Evolutionary conservation across 1,140 invertebrate genomes (phyloP), one percentile per base, ranked within the genome.

Genomic region (Maconellicoccus hirsutus): DNA sequence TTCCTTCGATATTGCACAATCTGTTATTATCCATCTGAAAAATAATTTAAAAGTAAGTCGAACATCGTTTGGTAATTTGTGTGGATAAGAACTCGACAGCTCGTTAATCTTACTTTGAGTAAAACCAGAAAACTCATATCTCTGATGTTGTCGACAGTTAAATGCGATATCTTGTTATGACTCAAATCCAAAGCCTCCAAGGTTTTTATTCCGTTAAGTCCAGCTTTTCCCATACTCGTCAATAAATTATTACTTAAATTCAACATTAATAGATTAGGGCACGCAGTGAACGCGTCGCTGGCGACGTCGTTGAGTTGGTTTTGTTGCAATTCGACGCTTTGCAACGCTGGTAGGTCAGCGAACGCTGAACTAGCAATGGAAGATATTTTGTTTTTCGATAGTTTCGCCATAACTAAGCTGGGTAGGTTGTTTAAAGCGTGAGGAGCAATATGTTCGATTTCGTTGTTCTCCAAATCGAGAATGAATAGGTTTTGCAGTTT

Each of bases 91-190:
- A 61, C 4, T 59, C 52, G 6, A 59, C 4, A 19, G 16, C 3
- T 33, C 12, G 29, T 6, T 6, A 33, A 69, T 71, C 73, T 75
- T 76, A 85, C 84, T 80, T 90, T 89, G 0, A 94, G 78, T 77
- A 93, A 90, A 0, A 93, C 89, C 12, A 94, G 80, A 87, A 91
- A 92, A 77, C 92, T 89, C 81, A 94, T 86, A 26, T 82, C 78
- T 22, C 83, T 82, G 4, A 88, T 80, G 78, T 84, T 86, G 16
- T 84, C 82, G 52, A 80, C 82, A 14, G 85, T 84, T 0, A 95
- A 82, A 74, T 83, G 83, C 1, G 83, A 83, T n/a, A 95, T 79
- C 66, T 84, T 84, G 78, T 94, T 94, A 74, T 86, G 84, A 78
- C 87, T 91, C 39, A 91, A 78, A 79, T 92, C 90, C 26, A 92